These are phyloP conservation scores for Arctocebus calabarensis DNA, from an alignment of 2,797 vertebrate genomes.

Conservation along the genomic window DNA sequence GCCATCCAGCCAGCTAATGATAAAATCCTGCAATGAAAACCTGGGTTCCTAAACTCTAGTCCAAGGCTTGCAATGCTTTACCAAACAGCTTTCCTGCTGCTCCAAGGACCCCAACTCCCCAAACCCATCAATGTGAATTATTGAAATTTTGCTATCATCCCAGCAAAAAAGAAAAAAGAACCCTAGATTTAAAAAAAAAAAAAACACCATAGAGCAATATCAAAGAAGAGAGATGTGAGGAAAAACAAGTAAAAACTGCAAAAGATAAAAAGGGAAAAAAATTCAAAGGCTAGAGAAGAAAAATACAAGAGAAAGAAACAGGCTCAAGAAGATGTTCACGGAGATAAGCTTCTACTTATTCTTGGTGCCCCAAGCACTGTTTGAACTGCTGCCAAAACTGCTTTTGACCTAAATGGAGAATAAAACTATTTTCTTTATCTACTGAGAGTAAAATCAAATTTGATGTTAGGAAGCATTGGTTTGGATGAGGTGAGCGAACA, in stretches of 20 bases:
- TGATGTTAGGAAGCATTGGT: conserved; percentile 57
- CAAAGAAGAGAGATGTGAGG: conserved; percentile 29
- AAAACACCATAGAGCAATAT: neutral
- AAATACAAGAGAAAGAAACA: conserved; percentile 3
- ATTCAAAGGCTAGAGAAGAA: conserved; percentile 23
- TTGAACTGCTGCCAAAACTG: conserved; percentile 64
- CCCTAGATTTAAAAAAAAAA: neutral
- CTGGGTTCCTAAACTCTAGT: neutral
- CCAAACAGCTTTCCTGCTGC: neutral
- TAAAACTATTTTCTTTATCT: conserved; percentile 74
- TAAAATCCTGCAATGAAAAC: neutral
- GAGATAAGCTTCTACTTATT: conserved; percentile 68
- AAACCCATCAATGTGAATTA: neutral
- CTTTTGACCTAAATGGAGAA: conserved; percentile 75
- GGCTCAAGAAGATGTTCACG: neutral
- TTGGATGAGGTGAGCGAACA: conserved; percentile 52
- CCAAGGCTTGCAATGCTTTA: neutral
- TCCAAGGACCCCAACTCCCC: neutral
- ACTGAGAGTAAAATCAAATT: conserved; percentile 70
- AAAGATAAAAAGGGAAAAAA: conserved; percentile 7
- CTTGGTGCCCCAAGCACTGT: neutral
- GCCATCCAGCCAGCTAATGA: neutral
- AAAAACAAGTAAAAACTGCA: conserved; percentile 57
- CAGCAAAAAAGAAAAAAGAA: neutral
- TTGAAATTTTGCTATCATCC: neutral